Evolutionary conservation across 2,113 vertebrate species (phyloP), one percentile per base, ranked within the genome.

Genomic region (Callopanchax toddi): DNA sequence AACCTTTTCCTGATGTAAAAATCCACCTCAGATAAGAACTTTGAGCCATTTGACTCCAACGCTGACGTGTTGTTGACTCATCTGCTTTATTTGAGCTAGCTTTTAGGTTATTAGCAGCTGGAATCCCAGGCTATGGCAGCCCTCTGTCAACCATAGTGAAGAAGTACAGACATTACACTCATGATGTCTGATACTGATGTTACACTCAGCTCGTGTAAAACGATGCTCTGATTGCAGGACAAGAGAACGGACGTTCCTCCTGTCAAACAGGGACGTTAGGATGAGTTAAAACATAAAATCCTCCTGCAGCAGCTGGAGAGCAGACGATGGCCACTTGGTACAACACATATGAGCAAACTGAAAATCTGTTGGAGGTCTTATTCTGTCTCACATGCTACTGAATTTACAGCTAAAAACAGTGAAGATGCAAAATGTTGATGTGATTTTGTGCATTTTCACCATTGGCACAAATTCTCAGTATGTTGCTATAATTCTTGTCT

Each of bases 211-310:
- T 2, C 36, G 11, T 37, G 10, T 13, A 11, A 37, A 37, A 12
- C 4, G 36, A 11, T 6, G 36, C 9, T 37, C 36, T 37, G 36
- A 37, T 37, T 37, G 36, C 36, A 37, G 70, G 6, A 53, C 63
- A 78, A 76, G 59, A 71, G 66, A 67, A 65, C 70, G 62, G 74
- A 71, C 75, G 44, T 26, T 22, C 2, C 7, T 70, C 74, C 48
- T 26, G 42, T 78, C 71, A 60, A 54, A 60, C 52, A 0, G 48
- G 49, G 23, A 5, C 67, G 77, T 81, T 77, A 48, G 66, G 67
- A 74, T 77, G 70, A 72, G 61, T 59, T 60, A 59, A 76, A 71
- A 76, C 74, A 60, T 53, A 66, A 44, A 16, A 61, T 29, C 29
- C 3, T 9, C 29, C 29, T 9, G 10, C 5, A 32, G 29, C 29